Base-by-base conservation (phyloP, 2,888 invertebrate species). In the Coremacera marginata region DNA sequence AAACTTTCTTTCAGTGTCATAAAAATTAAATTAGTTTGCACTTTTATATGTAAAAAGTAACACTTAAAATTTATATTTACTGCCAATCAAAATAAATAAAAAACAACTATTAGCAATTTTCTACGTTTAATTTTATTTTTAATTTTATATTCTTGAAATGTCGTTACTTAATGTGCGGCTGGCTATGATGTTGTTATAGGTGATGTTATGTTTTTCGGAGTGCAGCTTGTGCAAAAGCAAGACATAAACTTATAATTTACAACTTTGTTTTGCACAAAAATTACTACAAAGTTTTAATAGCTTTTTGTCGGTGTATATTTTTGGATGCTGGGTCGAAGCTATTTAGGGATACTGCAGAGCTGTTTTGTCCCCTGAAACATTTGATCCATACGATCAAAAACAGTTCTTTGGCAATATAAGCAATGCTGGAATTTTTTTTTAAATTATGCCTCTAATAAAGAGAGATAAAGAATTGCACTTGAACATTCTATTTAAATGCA, bases 221-320 rank as follows among this genome's bases (percentile, higher is more conserved):
- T 60, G 70, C 19, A 51, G 65, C 57, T 62, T 31, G 49, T 52
- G 49, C 11, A 31, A 19, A 49, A 31, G 19, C n/a, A 34, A 80
- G 83, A 81, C 84, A 85, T 85, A 82, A 86, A 86, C 85, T 83
- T 85, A 81, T 84, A 86, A 86, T 86, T 86, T 86, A 86, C 85
- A 84, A 86, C 86, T 85, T 85, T 86, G 84, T 85, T 83, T 83
- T 79, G 70, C 73, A 70, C 73, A 76, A 34, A 31, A 70, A 70
- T 34, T 55, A 31, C 31, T 55, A 3, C 8, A 16, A 19, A 31
- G n/a, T 55, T 52, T 52, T 55, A 11, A 31, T n/a, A 27, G n/a
- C 16, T 25, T 60, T 25, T 60, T 22, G 27, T 22, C 19, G 3
- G 9, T 60, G 19, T 25, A 22, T 60, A 9, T 19, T 60, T 25